phyloP scores from a whole-genome alignment of 1,140 invertebrate species.

The Solenopsis fugax region DNA sequence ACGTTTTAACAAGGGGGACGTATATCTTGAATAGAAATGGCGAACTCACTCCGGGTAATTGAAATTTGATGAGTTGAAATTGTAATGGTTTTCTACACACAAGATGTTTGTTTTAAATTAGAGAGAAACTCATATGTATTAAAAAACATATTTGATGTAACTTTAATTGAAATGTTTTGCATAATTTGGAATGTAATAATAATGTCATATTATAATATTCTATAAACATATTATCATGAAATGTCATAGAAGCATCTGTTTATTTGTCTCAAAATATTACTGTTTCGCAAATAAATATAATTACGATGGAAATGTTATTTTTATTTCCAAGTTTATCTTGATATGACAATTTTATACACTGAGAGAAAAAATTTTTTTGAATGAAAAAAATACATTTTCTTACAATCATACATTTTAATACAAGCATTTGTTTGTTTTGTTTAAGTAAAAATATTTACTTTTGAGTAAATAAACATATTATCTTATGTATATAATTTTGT shows the following conservation, averaged over 20 bases:
- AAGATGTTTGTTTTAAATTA: constrained; percentile 28
- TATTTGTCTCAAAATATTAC: not conserved
- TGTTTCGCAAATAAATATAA: constrained; percentile 10
- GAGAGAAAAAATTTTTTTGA: too few relatives aligned
- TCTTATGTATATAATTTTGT: too few relatives aligned
- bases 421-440: too few relatives aligned
- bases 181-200: not conserved
- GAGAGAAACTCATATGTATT: constrained; percentile 21
- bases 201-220: constrained; percentile 15
- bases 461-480: too few relatives aligned
- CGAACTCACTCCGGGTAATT: not conserved
- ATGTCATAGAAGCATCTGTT: not conserved
- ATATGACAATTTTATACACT: not conserved
- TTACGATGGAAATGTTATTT: constrained; percentile 10
- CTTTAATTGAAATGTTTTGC: constrained; percentile 17
- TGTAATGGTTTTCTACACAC: not conserved
- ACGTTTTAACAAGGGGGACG: constrained; percentile 32
- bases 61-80: constrained; percentile 39
- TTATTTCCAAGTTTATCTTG: not conserved
- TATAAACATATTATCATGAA: constrained; percentile 12
- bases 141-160: constrained; percentile 1
- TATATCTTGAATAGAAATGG: constrained; percentile 37
- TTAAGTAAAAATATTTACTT: too few relatives aligned
- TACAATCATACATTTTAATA: too few relatives aligned
- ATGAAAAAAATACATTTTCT: too few relatives aligned